phyloP scores from a whole-genome alignment of 2,797 vertebrate genomes.

The Danio jaintianensis region DNA sequence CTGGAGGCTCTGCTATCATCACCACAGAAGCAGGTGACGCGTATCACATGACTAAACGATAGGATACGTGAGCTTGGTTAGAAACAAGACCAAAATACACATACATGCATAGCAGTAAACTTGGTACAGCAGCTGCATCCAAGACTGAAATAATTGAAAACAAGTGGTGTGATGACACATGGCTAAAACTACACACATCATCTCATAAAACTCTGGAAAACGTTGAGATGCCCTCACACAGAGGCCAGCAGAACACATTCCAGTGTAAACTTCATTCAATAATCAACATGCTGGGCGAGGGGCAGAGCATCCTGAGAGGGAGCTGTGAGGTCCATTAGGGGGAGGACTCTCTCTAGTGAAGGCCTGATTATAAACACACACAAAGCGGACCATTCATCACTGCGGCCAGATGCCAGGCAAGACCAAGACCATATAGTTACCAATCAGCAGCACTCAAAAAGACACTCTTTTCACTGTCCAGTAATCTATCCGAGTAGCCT shows the following conservation, averaged over 20 bases:
- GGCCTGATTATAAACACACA: conserved; percentile 54
- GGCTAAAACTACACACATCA: conserved; percentile 15
- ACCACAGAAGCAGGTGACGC: conserved; percentile 41
- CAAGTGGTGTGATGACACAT: conserved; percentile 24
- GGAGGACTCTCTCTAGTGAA: conserved; percentile 57
- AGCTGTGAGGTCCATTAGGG: conserved; percentile 52
- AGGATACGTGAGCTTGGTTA: conserved; percentile 29
- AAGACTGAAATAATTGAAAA: conserved; percentile 26
- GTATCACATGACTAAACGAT: conserved; percentile 38
- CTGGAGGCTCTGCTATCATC: conserved; percentile 17
- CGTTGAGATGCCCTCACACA: background rate
- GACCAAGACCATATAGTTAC: conserved; percentile 42
- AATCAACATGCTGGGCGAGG: background rate
- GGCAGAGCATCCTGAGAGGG: conserved; percentile 31
- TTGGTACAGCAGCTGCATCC: conserved; percentile 2
- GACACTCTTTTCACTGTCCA: conserved; percentile 10
- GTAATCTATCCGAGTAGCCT: background rate
- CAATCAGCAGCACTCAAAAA: conserved; percentile 2
- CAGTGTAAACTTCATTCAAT: conserved; percentile 37
- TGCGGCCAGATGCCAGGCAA: conserved; percentile 42
- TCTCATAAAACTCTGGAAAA: background rate
- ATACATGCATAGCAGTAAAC: background rate
- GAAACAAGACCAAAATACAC: conserved; percentile 25
- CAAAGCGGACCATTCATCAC: conserved; percentile 54
- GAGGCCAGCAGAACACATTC: conserved; percentile 11